Evolutionary conservation across 1,140 invertebrate genomes (phyloP), one percentile per base, ranked within the genome.

Genomic region (Ostrea denselamellosa): DNA sequence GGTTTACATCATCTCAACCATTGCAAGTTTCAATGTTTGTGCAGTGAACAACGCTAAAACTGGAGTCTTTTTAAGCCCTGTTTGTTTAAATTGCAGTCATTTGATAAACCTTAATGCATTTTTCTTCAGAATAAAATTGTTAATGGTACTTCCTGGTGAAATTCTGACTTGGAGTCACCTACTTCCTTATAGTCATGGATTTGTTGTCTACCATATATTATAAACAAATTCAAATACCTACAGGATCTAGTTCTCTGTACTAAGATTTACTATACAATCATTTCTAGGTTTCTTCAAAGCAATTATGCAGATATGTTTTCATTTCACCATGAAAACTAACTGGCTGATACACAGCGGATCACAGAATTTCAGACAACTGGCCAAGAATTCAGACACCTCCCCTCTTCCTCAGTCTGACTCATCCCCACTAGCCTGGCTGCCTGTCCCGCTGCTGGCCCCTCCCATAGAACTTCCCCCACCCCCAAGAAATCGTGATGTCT

Each of bases 401-500:
- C 25, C 22, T 28, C 68, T 34, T 2, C 5, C 4, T 87, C 68
- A 93, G 83, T 93, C 93, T 8, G 93, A 93, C 44, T 93, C 93
- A 53, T 93, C 92, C 19, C 90, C 93, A 88, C 92, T 92, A 14
- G 86, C 89, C 54, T 87, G 86, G 62, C 89, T 89, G 12, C 77
- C 86, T 0, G 77, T 87, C 8, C 86, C 82, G 51, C 86, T 87
- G 56, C 86, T 85, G 53, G 85, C 88, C 28, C 87, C 92, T n/a
- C 88, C 89, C 34, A 89, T 90, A 85, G 89, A 91, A 86, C 89
- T 90, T 12, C 92, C 89, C 8, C 91, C 89, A 22, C 93, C 93
- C 56, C 92, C 91, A n/a, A 94, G 91, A 85, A 94, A 94, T 14
- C 91, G 90, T n/a, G 91, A 91, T 28, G 90, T 86, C 44, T 91